Conservation (phyloP, 37 sponge, comb jelly and placozoan species). For the Spongia lamella region DNA sequence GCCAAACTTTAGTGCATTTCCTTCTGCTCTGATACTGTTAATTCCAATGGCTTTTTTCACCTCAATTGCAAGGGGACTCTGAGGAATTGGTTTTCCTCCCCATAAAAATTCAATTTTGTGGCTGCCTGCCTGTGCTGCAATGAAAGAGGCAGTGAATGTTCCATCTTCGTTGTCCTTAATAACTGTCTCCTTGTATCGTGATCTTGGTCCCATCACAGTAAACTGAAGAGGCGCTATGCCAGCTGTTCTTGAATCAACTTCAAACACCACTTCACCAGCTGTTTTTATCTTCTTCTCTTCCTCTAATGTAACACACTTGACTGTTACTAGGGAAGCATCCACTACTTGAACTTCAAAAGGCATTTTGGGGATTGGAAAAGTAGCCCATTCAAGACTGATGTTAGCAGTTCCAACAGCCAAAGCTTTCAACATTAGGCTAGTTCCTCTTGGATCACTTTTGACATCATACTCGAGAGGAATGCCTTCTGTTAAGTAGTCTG, state of each 20-base stretch:
- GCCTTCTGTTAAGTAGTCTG: not conserved
- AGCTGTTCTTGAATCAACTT: constrained; percentile 30
- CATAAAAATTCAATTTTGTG: constrained; percentile 57
- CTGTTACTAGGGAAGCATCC: constrained; percentile 38
- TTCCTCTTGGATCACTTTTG: not conserved
- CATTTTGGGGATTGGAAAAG: constrained; percentile 34
- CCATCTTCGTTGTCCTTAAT: constrained; percentile 52
- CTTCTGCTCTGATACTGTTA: constrained; percentile 36
- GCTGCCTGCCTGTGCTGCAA: constrained; percentile 75
- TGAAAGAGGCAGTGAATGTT: constrained; percentile 58
- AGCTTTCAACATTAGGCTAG: not conserved
- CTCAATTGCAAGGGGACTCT: constrained; percentile 60
- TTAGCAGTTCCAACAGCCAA: constrained; percentile 30
- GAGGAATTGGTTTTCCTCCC: constrained; percentile 63
- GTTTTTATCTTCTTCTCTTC: constrained; percentile 17
- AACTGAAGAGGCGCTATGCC: constrained; percentile 59
- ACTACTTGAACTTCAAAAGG: constrained; percentile 44
- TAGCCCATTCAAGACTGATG: constrained; percentile 52
- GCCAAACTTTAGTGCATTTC: constrained; percentile 52
- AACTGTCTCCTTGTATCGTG: constrained; percentile 13
- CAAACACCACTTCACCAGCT: constrained; percentile 27
- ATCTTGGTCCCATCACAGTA: constrained; percentile 48
- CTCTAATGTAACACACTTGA: constrained; percentile 21
- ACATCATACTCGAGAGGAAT: constrained; percentile 5
- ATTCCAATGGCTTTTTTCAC: constrained; percentile 62